Evolutionary conservation across 2,113 vertebrate species (phyloP).

Genomic region (Setophaga kirtlandii): DNA sequence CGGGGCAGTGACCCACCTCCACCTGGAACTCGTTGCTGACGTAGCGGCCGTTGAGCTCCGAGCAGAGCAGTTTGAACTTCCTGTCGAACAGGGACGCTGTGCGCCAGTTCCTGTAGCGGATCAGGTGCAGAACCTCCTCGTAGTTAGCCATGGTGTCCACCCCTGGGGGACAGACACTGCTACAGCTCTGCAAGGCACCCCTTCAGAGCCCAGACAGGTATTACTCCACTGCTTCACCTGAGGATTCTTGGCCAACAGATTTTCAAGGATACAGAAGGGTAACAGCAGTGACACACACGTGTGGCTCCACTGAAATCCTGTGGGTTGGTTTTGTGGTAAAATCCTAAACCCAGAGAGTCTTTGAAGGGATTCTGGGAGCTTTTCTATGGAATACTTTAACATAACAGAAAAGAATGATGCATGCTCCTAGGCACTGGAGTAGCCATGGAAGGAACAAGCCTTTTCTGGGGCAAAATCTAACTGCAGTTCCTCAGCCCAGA

Average conservation of each 20-base stretch:
- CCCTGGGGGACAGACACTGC: conserved; percentile 65
- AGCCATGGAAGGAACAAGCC: not conserved
- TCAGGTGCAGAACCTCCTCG: conserved; percentile 89
- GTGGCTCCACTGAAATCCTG: not conserved
- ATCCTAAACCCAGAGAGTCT: not conserved
- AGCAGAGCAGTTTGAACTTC: conserved; percentile 94
- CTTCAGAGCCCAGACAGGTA: rapidly evolving
- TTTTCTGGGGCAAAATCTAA: not conserved
- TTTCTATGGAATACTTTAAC: not conserved
- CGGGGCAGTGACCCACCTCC: conserved; percentile 81
- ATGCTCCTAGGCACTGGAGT: not conserved
- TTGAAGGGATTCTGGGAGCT: not conserved
- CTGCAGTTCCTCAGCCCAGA: not conserved
- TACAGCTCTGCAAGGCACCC: rapidly evolving
- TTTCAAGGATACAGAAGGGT: not conserved
- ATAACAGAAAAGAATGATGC: not conserved
- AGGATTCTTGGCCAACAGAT: not conserved
- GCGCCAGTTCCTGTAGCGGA: conserved; percentile 94
- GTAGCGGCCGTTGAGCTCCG: conserved; percentile 95
- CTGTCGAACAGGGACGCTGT: conserved; percentile 89
- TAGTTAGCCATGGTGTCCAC: conserved; percentile 96
- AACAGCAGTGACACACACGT: rapidly evolving
- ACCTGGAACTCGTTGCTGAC: conserved; percentile 96
- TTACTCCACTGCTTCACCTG: rapidly evolving
- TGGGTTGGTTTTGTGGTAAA: not conserved